Percentiles rank a stretch among this genome's conserved stretches.
Evolutionary conservation across 2,888 invertebrate genomes (phyloP).

Genomic region (Perizoma flavofasciatum): DNA sequence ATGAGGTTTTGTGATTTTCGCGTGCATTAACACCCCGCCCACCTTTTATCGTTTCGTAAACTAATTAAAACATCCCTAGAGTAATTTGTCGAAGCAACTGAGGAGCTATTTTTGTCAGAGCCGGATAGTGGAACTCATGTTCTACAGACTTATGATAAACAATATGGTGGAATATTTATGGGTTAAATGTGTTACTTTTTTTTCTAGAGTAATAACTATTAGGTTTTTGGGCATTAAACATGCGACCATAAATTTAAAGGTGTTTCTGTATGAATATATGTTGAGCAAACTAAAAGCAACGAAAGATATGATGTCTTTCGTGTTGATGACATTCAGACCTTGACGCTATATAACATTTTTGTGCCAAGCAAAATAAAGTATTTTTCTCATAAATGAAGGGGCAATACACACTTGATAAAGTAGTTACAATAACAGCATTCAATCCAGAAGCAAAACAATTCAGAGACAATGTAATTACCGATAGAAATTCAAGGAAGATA

Average conservation of each 20-base stretch:
- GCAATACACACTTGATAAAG: constrained; percentile 9
- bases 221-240: too few species aligned
- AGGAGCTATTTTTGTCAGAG: constrained; percentile 45
- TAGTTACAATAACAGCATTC: constrained; percentile 9
- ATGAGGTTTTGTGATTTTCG: too few species aligned
- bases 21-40: constrained; percentile 9
- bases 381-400: too few species aligned
- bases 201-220: too few species aligned
- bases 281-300: background rate
- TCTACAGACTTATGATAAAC: constrained; percentile 4
- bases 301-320: background rate
- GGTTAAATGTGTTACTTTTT: too few species aligned
- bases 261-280: background rate
- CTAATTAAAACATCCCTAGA: constrained; percentile 50
- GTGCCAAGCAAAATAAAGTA: too few species aligned
- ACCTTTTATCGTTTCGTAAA: constrained; percentile 37
- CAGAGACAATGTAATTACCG: constrained; percentile 20
- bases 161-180: background rate
- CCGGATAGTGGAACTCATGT: constrained; percentile 21
- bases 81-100: constrained; percentile 51
- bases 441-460: constrained; percentile 11
- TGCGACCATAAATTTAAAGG: too few species aligned
- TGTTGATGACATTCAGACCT: too few species aligned
- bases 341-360: too few species aligned
- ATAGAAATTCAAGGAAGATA: constrained; percentile 16